Evolutionary conservation across 2,113 vertebrate genomes (phyloP).

Genomic region (Neotoma lepida): DNA sequence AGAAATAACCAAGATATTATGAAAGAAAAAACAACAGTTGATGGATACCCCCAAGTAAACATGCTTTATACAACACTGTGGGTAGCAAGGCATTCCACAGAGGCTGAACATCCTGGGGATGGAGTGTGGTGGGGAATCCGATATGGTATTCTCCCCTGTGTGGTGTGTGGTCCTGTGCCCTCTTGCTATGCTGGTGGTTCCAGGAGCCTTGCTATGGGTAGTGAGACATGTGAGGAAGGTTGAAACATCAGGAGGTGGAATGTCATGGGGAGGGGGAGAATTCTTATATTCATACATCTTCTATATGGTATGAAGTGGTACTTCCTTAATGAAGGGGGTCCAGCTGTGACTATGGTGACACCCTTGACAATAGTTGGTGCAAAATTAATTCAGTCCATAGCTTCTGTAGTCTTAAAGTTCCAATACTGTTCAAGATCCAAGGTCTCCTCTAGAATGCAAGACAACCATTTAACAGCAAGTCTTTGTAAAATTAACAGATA

Average conservation of each 20-base stretch:
- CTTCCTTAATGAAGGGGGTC: neutral
- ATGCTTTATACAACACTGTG: neutral
- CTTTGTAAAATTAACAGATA: neutral
- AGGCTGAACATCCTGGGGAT: neutral
- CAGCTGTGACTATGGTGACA: neutral
- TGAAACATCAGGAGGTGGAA: neutral
- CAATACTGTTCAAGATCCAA: neutral
- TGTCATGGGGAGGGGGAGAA: neutral
- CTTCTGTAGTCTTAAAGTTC: neutral
- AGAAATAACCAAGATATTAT: neutral
- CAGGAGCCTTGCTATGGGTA: neutral
- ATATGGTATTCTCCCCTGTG: too few relatives aligned
- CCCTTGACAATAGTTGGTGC: neutral
- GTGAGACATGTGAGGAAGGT: neutral
- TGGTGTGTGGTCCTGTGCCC: neutral
- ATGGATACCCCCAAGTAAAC: neutral
- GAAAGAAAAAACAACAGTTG: neutral
- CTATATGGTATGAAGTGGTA: neutral
- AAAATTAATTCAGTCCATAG: neutral
- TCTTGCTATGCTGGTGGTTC: neutral
- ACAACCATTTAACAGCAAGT: neutral
- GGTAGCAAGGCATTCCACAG: neutral
- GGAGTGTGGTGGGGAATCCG: neutral
- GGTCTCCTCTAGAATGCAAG: neutral
- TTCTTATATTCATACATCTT: neutral